Evolutionary conservation across 2,113 vertebrate species (phyloP).

Genomic region (Etheostoma cragini): DNA sequence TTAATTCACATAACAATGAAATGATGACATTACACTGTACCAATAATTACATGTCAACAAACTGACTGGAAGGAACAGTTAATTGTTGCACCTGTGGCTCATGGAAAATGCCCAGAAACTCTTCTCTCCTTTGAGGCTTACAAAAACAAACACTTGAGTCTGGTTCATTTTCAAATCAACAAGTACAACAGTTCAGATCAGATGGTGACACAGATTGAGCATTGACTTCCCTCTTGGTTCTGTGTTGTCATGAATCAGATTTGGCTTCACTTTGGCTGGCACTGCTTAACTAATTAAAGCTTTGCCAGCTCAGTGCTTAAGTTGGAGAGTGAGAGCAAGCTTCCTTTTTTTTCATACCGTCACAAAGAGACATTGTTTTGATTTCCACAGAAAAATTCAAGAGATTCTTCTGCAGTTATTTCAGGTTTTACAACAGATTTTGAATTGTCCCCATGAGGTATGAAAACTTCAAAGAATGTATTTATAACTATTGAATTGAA

Average conservation of each 20-base stretch:
- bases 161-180: conserved; percentile 1
- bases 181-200: not conserved
- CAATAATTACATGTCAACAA: not conserved
- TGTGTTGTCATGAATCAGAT: conserved; percentile 25
- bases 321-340: conserved; percentile 10
- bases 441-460: conserved; percentile 21
- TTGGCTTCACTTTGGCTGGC: conserved; percentile 35
- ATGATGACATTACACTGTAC: too few relatives aligned
- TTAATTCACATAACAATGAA: too few relatives aligned
- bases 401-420: not conserved
- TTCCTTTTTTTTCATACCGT: conserved; percentile 2
- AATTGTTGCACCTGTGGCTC: not conserved
- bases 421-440: conserved; percentile 7
- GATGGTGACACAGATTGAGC: conserved; percentile 1
- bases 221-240: conserved; percentile 25
- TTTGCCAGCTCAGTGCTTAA: conserved; percentile 13
- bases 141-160: not conserved
- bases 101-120: not conserved
- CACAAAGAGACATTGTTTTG: not conserved
- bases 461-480: conserved; percentile 1
- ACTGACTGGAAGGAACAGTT: not conserved
- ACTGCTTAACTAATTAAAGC: not conserved
- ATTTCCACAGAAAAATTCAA: not conserved
- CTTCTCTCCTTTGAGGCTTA: not conserved
- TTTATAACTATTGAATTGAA: conserved; percentile 5